These are phyloP conservation scores for Bombus terrestris DNA, from an alignment of 1,140 invertebrate genomes.

Conservation along the genomic window DNA sequence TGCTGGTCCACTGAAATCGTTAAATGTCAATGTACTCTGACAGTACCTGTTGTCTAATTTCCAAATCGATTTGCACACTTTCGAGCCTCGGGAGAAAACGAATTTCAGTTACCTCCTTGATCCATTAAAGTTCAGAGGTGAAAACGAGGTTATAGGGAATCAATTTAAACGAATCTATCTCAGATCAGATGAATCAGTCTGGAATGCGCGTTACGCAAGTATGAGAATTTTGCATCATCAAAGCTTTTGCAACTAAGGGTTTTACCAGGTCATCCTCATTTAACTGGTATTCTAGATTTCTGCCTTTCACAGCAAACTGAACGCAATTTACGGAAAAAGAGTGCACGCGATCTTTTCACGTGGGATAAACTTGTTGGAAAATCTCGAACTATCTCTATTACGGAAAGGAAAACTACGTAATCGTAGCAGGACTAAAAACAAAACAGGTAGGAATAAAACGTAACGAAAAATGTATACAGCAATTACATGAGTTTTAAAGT, in stretches of 20 bases:
- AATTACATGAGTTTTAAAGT: not conserved
- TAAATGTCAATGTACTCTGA: constrained; percentile 30
- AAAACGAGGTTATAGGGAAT: constrained; percentile 18
- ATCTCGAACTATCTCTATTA: not conserved
- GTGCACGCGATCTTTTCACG: constrained; percentile 30
- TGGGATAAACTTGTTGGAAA: not conserved
- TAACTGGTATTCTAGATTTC: constrained; percentile 57
- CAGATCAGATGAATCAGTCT: constrained; percentile 21
- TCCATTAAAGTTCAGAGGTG: constrained; percentile 1
- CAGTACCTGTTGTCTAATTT: constrained; percentile 4
- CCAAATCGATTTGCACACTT: constrained; percentile 22
- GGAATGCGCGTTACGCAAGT: constrained; percentile 53
- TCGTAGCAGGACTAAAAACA: not conserved
- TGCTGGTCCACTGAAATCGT: constrained; percentile 35
- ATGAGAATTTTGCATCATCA: constrained; percentile 54
- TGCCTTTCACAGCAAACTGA: constrained; percentile 53
- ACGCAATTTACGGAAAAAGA: constrained; percentile 50
- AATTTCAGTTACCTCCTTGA: not conserved
- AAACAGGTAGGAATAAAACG: not conserved
- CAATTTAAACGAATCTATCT: not conserved
- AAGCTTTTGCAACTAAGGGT: constrained; percentile 63
- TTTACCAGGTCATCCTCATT: constrained; percentile 64
- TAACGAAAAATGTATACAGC: not conserved
- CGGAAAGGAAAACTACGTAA: constrained; percentile 4
- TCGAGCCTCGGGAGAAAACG: not conserved